A percentile compares a stretch with the other conserved stretches of the same genome.
phyloP scores from a whole-genome alignment of 2,888 invertebrate genomes.

The Ptycholaimellus sp. region DNA sequence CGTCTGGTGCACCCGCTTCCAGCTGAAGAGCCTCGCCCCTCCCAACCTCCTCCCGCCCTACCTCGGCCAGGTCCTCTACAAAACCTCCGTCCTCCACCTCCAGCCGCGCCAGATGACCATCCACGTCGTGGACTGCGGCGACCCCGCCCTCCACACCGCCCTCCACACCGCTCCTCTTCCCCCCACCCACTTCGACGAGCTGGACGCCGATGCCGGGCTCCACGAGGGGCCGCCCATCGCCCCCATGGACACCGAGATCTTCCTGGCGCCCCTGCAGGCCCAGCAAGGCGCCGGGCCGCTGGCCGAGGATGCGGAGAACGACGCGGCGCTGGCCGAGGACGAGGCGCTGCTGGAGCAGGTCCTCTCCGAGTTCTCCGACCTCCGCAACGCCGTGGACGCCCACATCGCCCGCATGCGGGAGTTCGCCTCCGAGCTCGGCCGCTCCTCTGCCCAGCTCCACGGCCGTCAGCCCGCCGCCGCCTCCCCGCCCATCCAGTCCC shows the following conservation, averaged over 20 bases:
- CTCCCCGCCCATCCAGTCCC: constrained; percentile 2
- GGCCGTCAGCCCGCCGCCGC: constrained; percentile 9
- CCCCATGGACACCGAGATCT: constrained; percentile 6
- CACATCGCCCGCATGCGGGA: constrained; percentile 13
- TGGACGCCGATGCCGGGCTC: neutral
- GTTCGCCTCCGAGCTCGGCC: constrained; percentile 12
- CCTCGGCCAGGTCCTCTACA: constrained; percentile 69
- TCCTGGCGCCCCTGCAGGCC: constrained; percentile 1
- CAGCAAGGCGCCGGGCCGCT: no score
- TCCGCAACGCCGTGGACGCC: constrained; percentile 11
- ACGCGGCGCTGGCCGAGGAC: constrained; percentile 34
- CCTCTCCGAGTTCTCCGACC: constrained; percentile 10
- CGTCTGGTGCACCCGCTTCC: constrained; percentile 98
- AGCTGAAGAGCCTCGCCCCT: constrained; percentile 72
- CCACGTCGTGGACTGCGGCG: constrained; percentile 17
- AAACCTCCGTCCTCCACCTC: constrained; percentile 79
- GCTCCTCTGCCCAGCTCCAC: constrained; percentile 5
- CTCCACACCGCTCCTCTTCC: neutral
- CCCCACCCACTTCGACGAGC: no score
- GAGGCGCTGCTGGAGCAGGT: constrained; percentile 2
- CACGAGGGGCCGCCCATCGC: constrained; percentile 6
- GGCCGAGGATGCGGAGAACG: constrained; percentile 3
- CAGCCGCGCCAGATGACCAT: constrained; percentile 97
- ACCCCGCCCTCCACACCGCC: no score
- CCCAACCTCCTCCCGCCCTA: constrained; percentile 59